These are phyloP conservation scores for Copidosoma aretas DNA, from an alignment of 2,888 invertebrate species.

Conservation along the genomic window DNA sequence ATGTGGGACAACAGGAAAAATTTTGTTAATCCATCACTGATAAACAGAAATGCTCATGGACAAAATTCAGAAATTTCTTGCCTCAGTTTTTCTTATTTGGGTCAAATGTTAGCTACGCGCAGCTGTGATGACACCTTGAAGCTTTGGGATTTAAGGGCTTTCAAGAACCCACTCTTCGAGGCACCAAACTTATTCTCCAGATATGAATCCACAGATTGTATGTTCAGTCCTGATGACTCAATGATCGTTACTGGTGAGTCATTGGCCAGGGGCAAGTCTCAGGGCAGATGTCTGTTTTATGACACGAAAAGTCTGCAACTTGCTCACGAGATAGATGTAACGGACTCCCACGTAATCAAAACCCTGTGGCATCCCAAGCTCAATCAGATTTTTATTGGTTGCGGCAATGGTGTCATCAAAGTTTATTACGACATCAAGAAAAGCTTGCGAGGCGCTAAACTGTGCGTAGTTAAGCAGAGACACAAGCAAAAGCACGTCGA, in stretches of 20 bases:
- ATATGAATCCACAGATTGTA: constrained; percentile 79
- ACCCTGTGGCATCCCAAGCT: constrained; percentile 95
- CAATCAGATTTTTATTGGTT: constrained; percentile 95
- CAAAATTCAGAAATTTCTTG: constrained; percentile 82
- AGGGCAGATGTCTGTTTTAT: constrained; percentile 80
- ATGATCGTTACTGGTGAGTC: constrained; percentile 90
- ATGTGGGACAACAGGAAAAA: constrained; percentile 95
- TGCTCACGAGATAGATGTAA: constrained; percentile 77
- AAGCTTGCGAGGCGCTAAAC: constrained; percentile 88
- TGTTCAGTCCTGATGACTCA: constrained; percentile 91
- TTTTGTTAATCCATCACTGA: constrained; percentile 84
- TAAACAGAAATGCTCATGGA: constrained; percentile 81
- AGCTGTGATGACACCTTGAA: constrained; percentile 94
- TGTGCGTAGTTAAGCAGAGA: constrained; percentile 84
- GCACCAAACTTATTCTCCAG: constrained; percentile 78
- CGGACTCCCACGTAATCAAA: constrained; percentile 84
- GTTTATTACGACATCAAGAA: constrained; percentile 88
- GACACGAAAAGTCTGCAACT: constrained; percentile 78
- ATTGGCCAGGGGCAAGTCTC: constrained; percentile 68
- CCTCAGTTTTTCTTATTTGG: constrained; percentile 87
- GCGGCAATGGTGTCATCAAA: constrained; percentile 88
- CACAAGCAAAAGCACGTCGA: constrained; percentile 83
- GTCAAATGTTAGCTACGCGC: constrained; percentile 78
- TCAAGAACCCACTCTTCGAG: constrained; percentile 78
- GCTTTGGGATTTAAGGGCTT: constrained; percentile 89